A percentile compares a stretch with the other conserved stretches of the same genome.
Evolutionary conservation across 2,888 invertebrate species (phyloP).

Genomic region (Drosophila stalkeri): DNA sequence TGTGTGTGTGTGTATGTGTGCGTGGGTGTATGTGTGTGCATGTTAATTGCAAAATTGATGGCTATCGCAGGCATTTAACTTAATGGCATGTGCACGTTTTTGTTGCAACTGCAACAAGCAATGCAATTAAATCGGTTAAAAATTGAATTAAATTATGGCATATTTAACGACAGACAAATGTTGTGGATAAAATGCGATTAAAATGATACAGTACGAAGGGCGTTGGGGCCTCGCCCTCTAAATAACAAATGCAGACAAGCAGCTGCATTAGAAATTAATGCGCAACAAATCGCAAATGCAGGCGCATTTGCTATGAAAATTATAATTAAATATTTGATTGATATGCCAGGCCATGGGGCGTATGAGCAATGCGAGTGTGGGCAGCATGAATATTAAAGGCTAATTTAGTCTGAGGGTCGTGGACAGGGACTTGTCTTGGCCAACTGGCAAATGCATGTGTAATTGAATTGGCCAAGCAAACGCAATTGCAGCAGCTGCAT

Average conservation of each 20-base stretch:
- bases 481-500: conserved; percentile 31
- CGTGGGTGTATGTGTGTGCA: background rate
- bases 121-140: conserved; percentile 57
- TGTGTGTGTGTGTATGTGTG: too few species aligned
- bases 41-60: conserved; percentile 36
- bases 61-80: conserved; percentile 36
- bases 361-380: conserved; percentile 32
- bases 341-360: conserved; percentile 38
- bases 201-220: conserved; percentile 25
- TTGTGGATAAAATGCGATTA: conserved; percentile 36
- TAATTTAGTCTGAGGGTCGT: conserved; percentile 25
- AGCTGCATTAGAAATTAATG: conserved; percentile 52
- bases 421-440: background rate
- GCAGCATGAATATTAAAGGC: conserved; percentile 38
- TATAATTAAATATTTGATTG: conserved; percentile 53
- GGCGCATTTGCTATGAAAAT: conserved; percentile 48
- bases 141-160: conserved; percentile 55
- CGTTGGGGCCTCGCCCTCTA: background rate
- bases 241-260: conserved; percentile 26
- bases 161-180: conserved; percentile 42
- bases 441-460: conserved; percentile 1
- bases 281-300: conserved; percentile 15
- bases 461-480: conserved; percentile 33
- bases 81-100: conserved; percentile 62
- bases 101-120: conserved; percentile 53